These are phyloP conservation scores for Toxostoma redivivum DNA, from an alignment of 2,113 vertebrate genomes.

Conservation along the genomic window DNA sequence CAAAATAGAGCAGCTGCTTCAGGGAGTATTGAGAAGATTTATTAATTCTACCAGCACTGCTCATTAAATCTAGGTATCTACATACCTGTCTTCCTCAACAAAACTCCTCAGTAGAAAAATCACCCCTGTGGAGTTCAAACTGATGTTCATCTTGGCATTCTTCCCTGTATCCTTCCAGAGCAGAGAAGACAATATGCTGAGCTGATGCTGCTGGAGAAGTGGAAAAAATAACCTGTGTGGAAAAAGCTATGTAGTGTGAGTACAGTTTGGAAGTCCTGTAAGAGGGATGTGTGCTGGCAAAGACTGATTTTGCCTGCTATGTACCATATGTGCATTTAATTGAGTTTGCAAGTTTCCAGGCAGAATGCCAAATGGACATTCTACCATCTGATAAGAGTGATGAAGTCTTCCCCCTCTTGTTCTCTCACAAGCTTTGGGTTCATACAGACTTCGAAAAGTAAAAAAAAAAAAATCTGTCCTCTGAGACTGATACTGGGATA, in stretches of 20 bases:
- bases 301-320: constrained; percentile 51
- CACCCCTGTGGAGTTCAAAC: constrained; percentile 34
- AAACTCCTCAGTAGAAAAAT: constrained; percentile 56
- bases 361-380: constrained; percentile 63
- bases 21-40: constrained; percentile 72
- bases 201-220: constrained; percentile 26
- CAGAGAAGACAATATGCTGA: constrained; percentile 33
- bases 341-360: constrained; percentile 72
- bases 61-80: constrained; percentile 71
- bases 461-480: background rate
- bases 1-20: constrained; percentile 74
- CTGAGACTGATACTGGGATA: background rate
- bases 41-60: constrained; percentile 72
- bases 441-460: background rate
- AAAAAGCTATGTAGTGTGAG: constrained; percentile 10
- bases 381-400: constrained; percentile 47
- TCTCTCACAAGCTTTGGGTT: background rate
- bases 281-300: constrained; percentile 56
- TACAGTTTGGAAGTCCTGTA: constrained; percentile 33
- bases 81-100: constrained; percentile 68
- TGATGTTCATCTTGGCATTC: constrained; percentile 39
- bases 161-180: constrained; percentile 37
- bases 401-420: constrained; percentile 1
- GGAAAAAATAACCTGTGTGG: constrained; percentile 3
- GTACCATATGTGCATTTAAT: constrained; percentile 72